Evolutionary conservation across 2,797 vertebrate species (phyloP).

Genomic region (Ctenopoma multispine): DNA sequence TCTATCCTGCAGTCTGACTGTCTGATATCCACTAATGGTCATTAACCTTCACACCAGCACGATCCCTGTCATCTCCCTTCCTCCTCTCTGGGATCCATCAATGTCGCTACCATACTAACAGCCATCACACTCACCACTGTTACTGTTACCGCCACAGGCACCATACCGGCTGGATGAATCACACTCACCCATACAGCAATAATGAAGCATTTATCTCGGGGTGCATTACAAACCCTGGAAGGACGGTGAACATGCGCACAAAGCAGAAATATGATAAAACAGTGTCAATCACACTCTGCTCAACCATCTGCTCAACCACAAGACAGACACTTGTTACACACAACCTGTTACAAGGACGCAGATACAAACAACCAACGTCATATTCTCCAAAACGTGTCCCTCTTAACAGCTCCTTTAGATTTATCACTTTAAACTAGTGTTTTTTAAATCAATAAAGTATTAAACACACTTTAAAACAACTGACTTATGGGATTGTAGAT

Average conservation of each 20-base stretch:
- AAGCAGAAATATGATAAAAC: conserved; percentile 60
- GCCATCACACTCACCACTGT: conserved; percentile 54
- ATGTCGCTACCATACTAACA: conserved; percentile 46
- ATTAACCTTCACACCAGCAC: conserved; percentile 60
- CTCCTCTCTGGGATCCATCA: conserved; percentile 68
- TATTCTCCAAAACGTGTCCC: conserved; percentile 1
- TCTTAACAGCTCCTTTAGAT: background rate
- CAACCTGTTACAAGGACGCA: conserved; percentile 14
- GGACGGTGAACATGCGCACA: conserved; percentile 59
- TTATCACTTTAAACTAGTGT: background rate
- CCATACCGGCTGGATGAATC: conserved; percentile 61
- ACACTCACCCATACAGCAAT: conserved; percentile 70
- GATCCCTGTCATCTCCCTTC: conserved; percentile 50
- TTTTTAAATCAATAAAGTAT: background rate
- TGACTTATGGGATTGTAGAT: background rate
- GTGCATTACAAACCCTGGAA: conserved; percentile 69
- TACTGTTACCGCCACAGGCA: conserved; percentile 58
- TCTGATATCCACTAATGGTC: conserved; percentile 51
- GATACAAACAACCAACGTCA: conserved; percentile 30
- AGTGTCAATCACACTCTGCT: conserved; percentile 68
- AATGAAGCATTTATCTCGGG: conserved; percentile 73
- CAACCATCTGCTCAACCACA: conserved; percentile 70
- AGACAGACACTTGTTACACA: conserved; percentile 50
- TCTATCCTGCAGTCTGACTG: conserved; percentile 32
- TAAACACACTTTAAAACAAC: background rate